These are phyloP conservation scores for Nannoperca obscura DNA, from an alignment of 2,797 vertebrate genomes.

Conservation along the genomic window DNA sequence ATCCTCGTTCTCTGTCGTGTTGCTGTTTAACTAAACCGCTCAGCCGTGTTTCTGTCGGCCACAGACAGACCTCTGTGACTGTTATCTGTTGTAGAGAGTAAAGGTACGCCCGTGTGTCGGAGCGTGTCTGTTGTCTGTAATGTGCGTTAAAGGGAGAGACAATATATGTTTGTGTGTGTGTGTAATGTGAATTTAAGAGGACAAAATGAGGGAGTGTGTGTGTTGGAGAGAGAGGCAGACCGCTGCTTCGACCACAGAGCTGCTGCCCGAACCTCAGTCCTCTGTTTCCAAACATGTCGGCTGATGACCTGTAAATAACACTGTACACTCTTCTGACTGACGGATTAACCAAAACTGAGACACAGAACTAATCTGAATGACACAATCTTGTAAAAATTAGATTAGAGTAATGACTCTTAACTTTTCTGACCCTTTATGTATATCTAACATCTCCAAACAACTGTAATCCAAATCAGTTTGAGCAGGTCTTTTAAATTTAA, in stretches of 20 bases:
- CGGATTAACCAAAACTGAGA: background rate
- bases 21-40: constrained; percentile 12
- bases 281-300: background rate
- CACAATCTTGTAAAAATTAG: background rate
- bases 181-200: background rate
- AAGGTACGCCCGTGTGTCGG: background rate
- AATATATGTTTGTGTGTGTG: background rate
- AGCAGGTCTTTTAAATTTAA: background rate
- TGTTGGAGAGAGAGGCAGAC: background rate
- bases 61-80: constrained; percentile 31
- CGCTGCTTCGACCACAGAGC: constrained; percentile 19
- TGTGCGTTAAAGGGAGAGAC: constrained; percentile 5
- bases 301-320: background rate
- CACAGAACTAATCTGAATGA: background rate
- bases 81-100: background rate
- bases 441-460: background rate
- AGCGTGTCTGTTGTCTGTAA: background rate
- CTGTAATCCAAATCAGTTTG: background rate
- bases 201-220: background rate
- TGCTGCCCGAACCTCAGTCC: constrained; percentile 34
- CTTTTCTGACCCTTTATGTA: too few relatives aligned
- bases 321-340: background rate
- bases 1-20: constrained; percentile 9
- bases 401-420: background rate
- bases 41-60: background rate